Evolutionary conservation across 37 sponge, comb jelly and placozoan genomes (phyloP).

Genomic region (Tethya wilhelma): DNA sequence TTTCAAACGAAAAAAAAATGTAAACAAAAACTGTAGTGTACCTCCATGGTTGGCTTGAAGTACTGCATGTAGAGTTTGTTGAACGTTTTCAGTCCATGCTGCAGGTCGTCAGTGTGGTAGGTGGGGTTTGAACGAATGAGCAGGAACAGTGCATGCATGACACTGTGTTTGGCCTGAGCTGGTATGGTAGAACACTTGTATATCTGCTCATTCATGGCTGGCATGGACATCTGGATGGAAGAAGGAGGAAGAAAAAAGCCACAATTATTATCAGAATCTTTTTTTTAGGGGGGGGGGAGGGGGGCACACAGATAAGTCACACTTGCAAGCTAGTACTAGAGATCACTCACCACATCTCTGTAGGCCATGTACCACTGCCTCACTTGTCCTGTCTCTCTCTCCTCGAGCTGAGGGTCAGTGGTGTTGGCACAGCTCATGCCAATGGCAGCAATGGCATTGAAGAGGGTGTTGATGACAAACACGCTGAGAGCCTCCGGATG

Average conservation of each 20-base stretch:
- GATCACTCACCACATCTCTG: conserved; percentile 33
- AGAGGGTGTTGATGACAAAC: conserved; percentile 61
- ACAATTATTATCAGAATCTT: background rate
- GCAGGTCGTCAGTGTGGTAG: background rate
- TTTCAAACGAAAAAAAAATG: too few relatives aligned
- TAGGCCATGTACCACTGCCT: conserved; percentile 62
- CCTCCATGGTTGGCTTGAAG: conserved; percentile 50
- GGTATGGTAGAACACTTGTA: conserved; percentile 15
- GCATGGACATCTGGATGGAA: conserved; percentile 32
- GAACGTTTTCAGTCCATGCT: conserved; percentile 37
- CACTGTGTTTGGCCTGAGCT: conserved; percentile 41
- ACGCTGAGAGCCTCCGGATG: conserved; percentile 36
- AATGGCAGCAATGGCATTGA: conserved; percentile 50
- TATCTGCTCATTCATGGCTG: conserved; percentile 23
- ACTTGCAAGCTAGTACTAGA: background rate
- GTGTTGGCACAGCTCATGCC: conserved; percentile 24
- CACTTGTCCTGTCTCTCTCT: conserved; percentile 29
- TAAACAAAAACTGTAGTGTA: conserved; percentile 3
- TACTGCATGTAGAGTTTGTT: conserved; percentile 37
- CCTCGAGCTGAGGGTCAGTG: background rate
- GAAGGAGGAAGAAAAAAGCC: background rate
- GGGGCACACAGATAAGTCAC: background rate
- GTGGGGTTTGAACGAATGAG: conserved; percentile 30
- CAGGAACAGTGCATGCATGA: conserved; percentile 59
- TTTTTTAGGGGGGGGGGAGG: conserved; percentile 1